Evolutionary conservation across 2,797 vertebrate species (phyloP).

Genomic region (Crotalus adamanteus): DNA sequence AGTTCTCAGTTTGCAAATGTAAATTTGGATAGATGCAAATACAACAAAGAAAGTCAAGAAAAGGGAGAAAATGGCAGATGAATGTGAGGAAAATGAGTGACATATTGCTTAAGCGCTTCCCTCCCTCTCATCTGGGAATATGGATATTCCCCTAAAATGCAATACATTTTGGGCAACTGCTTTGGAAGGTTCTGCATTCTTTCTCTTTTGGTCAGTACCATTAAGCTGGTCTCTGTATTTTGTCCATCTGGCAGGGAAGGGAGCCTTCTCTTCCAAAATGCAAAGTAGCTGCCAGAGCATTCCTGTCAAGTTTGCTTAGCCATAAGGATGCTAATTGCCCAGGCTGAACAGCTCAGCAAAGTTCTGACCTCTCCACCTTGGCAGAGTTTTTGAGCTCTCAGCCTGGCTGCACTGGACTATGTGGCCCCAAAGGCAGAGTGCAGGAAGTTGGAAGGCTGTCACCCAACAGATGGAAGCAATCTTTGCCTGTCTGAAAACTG

Average conservation of each 20-base stretch:
- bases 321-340: constrained; percentile 25
- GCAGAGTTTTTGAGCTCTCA: not conserved
- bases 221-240: constrained; percentile 32
- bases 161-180: not conserved
- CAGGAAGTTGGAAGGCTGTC: constrained; percentile 33
- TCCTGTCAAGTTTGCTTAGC: constrained; percentile 41
- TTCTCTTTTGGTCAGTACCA: not conserved
- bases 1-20: not conserved
- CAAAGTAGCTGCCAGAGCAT: constrained; percentile 26
- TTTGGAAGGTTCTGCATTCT: not conserved
- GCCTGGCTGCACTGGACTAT: not conserved
- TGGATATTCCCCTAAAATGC: not conserved
- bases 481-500: constrained; percentile 17
- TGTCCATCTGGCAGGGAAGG: constrained; percentile 38
- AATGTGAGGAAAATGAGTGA: not conserved
- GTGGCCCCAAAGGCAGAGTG: constrained; percentile 20
- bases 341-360: constrained; percentile 4
- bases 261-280: constrained; percentile 37
- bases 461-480: constrained; percentile 35
- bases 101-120: not conserved
- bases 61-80: not conserved
- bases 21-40: not conserved
- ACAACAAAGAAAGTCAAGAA: not conserved
- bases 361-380: constrained; percentile 37
- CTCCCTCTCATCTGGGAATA: not conserved